Conservation (phyloP, 1,140 invertebrate genomes). For the Brachionus asplanchnoidis region DNA sequence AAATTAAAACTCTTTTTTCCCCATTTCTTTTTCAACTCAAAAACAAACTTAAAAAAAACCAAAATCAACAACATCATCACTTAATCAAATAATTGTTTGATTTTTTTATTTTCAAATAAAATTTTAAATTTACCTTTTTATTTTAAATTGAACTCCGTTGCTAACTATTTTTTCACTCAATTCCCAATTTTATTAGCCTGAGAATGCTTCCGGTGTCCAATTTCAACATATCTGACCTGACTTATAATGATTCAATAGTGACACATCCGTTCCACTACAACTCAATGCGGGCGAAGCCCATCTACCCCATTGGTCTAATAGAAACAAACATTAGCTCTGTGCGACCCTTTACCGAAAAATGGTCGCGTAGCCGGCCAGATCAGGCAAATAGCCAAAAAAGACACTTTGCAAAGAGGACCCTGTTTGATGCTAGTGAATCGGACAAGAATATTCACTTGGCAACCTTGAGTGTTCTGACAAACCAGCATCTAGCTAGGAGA, state of each 20-base stretch:
- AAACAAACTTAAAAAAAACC: background rate
- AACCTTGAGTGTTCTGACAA: constrained; percentile 10
- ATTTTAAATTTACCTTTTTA: background rate
- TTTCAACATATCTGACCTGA: background rate
- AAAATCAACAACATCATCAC: background rate
- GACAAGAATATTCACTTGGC: constrained; percentile 2
- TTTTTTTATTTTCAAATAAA: background rate
- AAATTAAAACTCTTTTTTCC: background rate
- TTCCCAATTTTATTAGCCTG: background rate
- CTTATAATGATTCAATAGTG: constrained; percentile 7
- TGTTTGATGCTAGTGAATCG: background rate
- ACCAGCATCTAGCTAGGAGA: background rate
- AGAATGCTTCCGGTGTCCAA: constrained; percentile 3
- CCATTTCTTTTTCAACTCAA: background rate
- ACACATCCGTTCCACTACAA: constrained; percentile 8
- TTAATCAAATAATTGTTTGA: background rate
- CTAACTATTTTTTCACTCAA: background rate
- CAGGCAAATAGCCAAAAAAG: background rate
- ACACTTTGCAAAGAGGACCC: constrained; percentile 1
- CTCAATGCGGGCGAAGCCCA: background rate
- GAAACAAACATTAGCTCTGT: constrained; percentile 14
- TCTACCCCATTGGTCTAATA: background rate
- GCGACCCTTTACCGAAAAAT: background rate
- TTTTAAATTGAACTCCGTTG: background rate
- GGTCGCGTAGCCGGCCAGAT: background rate